A percentile compares a stretch with the other conserved stretches of the same genome.
These are phyloP conservation scores for Clusia tigrina DNA, from an alignment of 2,888 invertebrate genomes.

Conservation along the genomic window DNA sequence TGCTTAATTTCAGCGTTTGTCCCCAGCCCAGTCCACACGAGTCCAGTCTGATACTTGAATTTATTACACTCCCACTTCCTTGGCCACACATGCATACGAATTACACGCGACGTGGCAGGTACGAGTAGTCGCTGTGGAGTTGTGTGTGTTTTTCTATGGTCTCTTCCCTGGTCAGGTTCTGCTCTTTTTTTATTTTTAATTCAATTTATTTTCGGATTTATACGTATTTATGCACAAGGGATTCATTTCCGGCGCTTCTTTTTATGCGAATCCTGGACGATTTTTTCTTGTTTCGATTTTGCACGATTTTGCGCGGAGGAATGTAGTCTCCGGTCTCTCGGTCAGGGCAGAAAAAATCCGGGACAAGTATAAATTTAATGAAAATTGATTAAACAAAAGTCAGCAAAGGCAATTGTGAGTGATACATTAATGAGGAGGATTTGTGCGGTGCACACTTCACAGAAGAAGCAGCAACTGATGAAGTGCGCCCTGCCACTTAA, in stretches of 20 bases:
- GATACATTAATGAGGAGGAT: slow-evolving; percentile 53
- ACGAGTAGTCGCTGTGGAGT: slow-evolving; percentile 31
- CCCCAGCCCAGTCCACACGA: no score
- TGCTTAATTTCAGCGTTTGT: no score
- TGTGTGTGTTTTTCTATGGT: slow-evolving; percentile 32
- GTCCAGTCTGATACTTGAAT: slow-evolving; percentile 57
- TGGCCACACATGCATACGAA: neutral
- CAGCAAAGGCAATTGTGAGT: slow-evolving; percentile 61
- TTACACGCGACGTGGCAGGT: neutral
- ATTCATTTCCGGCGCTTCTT: slow-evolving; percentile 57
- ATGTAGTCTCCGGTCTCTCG: neutral
- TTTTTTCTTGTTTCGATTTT: slow-evolving; percentile 37
- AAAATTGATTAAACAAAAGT: slow-evolving; percentile 63
- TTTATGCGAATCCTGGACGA: slow-evolving; percentile 33
- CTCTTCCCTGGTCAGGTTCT: slow-evolving; percentile 13
- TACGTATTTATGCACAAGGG: slow-evolving; percentile 64
- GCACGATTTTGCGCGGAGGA: slow-evolving; percentile 27
- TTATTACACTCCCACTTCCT: slow-evolving; percentile 54
- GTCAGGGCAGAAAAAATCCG: neutral
- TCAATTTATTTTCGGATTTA: slow-evolving; percentile 64
- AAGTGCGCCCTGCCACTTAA: no score
- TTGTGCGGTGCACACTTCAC: neutral
- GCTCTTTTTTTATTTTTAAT: slow-evolving; percentile 61
- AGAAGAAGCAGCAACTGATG: neutral
- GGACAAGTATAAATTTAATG: slow-evolving; percentile 49